phyloP scores from a whole-genome alignment of 2,797 vertebrate species.

The Ispidina picta region DNA sequence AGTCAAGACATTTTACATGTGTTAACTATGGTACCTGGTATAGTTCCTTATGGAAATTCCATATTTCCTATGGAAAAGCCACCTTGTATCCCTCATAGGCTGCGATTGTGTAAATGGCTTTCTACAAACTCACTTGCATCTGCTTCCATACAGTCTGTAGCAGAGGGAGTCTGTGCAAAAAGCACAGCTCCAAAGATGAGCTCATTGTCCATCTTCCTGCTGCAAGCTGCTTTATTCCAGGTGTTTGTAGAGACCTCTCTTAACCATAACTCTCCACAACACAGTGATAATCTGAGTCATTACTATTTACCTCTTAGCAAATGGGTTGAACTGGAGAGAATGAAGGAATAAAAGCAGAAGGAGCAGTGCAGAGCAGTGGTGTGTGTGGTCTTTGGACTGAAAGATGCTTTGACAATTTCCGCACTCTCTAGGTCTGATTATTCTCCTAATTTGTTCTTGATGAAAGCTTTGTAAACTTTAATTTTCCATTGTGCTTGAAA shows the following conservation, averaged over 20 bases:
- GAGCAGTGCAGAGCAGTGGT: neutral
- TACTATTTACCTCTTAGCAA: neutral
- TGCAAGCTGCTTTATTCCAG: neutral
- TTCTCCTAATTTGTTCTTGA: neutral
- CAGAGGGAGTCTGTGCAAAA: neutral
- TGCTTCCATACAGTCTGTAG: neutral
- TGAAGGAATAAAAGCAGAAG: neutral
- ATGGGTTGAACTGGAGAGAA: neutral
- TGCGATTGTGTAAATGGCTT: neutral
- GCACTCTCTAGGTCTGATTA: rapidly evolving
- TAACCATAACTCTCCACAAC: neutral
- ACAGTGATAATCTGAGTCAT: neutral
- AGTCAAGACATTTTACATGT: neutral
- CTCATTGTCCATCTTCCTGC: neutral
- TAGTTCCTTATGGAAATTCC: neutral
- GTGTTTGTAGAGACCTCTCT: neutral
- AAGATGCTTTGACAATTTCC: neutral
- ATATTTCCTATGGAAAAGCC: neutral
- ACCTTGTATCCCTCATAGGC: rapidly evolving
- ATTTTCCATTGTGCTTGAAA: neutral
- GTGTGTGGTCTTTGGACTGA: neutral
- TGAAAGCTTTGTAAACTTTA: neutral
- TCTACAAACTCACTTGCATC: neutral
- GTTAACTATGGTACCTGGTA: neutral
- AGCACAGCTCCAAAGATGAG: rapidly evolving